Evolutionary conservation across 2,888 invertebrate species (phyloP), one percentile per base, ranked within the genome.

Genomic region (Dasypogon diadema): DNA sequence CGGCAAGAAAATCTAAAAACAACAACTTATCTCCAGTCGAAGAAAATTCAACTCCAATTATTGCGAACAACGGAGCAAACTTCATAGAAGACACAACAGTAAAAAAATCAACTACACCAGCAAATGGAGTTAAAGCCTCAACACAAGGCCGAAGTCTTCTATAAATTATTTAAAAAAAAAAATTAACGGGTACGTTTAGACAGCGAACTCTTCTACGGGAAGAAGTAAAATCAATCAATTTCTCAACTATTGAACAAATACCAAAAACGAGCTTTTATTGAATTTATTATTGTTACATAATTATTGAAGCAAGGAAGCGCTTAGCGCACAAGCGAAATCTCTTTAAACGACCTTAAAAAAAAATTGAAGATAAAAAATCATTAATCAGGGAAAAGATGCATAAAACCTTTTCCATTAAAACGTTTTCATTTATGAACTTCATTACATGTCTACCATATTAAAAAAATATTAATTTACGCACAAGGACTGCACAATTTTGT

Each of bases 181-280:
- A 30, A 1, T n/a, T 12, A 42, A 12, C 42, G n/a, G 30, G 30
- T 30, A 3, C 30, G 8, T 30, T 42, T 12, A 6, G 42, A 42
- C 42, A 12, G 42, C 12, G 42, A 30, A 30, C 8, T 5, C 8
- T 30, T 30, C 30, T 30, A 30, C 4, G 3, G 8, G 8, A 30
- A 30, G 30, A 30, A 42, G 10, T n/a, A n/a, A n/a, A n/a, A n/a
- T 42, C 3, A 42, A 42, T 42, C 3, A 42, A 2, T 6, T 42
- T 42, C 42, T 12, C 8, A 74, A 21, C 37, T 12, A 74, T 16
- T 48, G 42, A 58, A 65, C 51, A 46, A 22, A 22, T 76, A 73
- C 54, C 63, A 42, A 42, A 42, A 76, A 34, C 46, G 75, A 58
- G 76, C 76, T 73, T 76, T 73, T 63, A 73, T 46, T 73, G 60